phyloP scores from a whole-genome alignment of 2,888 invertebrate species.

The Caenorhabditis angaria region DNA sequence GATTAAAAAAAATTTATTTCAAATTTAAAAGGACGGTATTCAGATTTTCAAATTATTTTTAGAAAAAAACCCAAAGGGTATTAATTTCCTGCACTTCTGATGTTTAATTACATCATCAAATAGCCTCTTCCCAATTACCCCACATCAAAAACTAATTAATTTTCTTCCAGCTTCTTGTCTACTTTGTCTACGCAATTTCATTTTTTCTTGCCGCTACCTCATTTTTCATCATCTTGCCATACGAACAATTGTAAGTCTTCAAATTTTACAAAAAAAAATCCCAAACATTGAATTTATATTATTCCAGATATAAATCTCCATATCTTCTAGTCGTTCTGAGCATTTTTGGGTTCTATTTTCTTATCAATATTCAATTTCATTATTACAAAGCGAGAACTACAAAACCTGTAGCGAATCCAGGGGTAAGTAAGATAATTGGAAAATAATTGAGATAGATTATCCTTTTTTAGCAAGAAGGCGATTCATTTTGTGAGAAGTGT shows the following conservation, averaged over 20 bases:
- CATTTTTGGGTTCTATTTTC: slow-evolving; percentile 42
- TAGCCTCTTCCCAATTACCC: no score
- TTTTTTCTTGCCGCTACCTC: slow-evolving; percentile 47
- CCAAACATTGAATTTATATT: no score
- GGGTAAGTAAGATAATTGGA: slow-evolving; percentile 32
- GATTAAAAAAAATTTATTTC: no score
- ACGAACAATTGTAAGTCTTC: slow-evolving; percentile 54
- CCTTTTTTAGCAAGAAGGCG: slow-evolving; percentile 49
- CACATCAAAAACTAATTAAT: not conserved
- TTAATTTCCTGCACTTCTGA: not conserved
- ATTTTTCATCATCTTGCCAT: slow-evolving; percentile 57
- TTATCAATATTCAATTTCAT: slow-evolving; percentile 55
- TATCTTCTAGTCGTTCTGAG: slow-evolving; percentile 33
- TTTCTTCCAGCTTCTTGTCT: slow-evolving; percentile 50
- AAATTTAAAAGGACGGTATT: no score
- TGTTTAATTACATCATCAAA: no score
- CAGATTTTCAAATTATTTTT: no score
- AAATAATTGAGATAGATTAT: not conserved
- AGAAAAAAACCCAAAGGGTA: not conserved
- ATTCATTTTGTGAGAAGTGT: slow-evolving; percentile 50
- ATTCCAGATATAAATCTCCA: slow-evolving; percentile 54
- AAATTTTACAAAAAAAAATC: no score
- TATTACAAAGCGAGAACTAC: slow-evolving; percentile 57
- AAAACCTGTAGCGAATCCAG: slow-evolving; percentile 46
- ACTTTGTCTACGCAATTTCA: slow-evolving; percentile 53